A percentile compares a stretch with the other conserved stretches of the same genome.
phyloP scores from a whole-genome alignment of 2,113 vertebrate genomes.

The Tricholaema leucomelas region DNA sequence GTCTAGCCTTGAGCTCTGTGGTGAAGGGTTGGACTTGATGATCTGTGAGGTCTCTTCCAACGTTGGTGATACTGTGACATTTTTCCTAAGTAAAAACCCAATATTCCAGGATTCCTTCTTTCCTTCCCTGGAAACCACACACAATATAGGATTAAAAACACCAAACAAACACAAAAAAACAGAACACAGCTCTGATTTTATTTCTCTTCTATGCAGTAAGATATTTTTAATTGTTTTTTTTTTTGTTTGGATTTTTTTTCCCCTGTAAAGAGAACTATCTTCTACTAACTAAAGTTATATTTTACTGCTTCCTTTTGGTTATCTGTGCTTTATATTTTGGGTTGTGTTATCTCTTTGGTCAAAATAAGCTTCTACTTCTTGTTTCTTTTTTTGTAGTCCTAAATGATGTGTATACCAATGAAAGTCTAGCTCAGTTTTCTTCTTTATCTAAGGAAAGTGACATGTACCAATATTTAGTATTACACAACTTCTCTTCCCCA shows the following conservation, averaged over 20 bases:
- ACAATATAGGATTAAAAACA: neutral
- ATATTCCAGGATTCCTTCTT: neutral
- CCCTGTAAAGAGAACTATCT: neutral
- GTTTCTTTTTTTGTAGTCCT: neutral
- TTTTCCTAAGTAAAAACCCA: neutral
- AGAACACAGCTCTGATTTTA: neutral
- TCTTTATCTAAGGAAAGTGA: neutral
- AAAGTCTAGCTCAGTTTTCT: neutral
- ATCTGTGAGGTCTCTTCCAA: too few relatives aligned
- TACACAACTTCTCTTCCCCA: neutral
- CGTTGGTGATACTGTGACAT: too few relatives aligned
- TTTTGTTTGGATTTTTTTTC: too few relatives aligned
- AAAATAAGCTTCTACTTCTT: neutral
- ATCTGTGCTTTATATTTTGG: neutral
- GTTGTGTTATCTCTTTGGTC: neutral
- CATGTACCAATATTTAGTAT: neutral
- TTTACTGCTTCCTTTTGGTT: neutral
- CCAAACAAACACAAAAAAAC: neutral
- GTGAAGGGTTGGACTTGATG: too few relatives aligned
- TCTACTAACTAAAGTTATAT: neutral
- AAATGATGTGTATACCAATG: neutral
- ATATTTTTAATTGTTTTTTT: neutral
- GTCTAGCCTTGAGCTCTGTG: too few relatives aligned
- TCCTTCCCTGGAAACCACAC: neutral
- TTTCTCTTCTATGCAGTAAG: neutral